Evolutionary conservation across 1,140 invertebrate species (phyloP).

Genomic region (Heliconius nattereri): DNA sequence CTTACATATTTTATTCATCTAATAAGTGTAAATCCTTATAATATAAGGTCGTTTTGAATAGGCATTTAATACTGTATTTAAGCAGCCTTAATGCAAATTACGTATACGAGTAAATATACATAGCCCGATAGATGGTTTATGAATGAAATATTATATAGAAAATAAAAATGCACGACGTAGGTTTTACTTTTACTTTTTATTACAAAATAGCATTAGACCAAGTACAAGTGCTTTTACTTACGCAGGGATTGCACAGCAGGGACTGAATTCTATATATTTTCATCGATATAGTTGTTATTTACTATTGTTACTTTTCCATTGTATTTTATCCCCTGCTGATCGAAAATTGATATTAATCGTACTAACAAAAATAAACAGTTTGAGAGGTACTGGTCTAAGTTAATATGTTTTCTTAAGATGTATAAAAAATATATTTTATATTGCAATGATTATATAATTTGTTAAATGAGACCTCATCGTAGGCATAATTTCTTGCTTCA

Average conservation of each 20-base stretch:
- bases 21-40: no score
- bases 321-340: constrained; percentile 6
- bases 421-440: no score
- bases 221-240: constrained; percentile 28
- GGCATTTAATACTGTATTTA: no score
- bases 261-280: neutral
- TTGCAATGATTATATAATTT: neutral
- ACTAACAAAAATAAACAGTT: neutral
- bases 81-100: no score
- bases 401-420: neutral
- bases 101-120: no score
- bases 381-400: neutral
- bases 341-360: neutral
- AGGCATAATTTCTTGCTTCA: neutral
- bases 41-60: no score
- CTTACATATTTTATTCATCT: no score
- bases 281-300: neutral
- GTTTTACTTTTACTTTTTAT: neutral
- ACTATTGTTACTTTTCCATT: neutral
- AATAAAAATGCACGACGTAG: neutral
- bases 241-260: constrained; percentile 11
- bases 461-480: neutral
- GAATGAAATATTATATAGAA: neutral
- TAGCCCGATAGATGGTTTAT: no score
- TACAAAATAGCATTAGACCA: constrained; percentile 4